Evolutionary conservation across 2,888 invertebrate genomes (phyloP), one percentile per base, ranked within the genome.

Genomic region (Gerris lacustris): DNA sequence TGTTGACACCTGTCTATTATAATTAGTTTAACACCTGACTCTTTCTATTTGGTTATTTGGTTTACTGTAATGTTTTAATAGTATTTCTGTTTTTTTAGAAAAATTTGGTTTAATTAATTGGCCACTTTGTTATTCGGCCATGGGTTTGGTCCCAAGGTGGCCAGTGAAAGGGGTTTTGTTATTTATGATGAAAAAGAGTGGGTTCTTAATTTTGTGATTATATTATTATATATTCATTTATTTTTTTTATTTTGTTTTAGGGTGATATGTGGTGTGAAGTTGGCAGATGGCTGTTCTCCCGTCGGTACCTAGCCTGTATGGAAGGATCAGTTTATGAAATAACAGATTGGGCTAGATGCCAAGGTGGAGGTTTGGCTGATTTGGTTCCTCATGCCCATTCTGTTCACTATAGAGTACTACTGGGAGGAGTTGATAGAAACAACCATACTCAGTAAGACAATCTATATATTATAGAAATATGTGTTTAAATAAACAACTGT

Each of bases 261-360:
- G 95, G 96, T 72, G 96, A 96, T 80, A 94, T 96, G 77, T 96
- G 96, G 96, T 95, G 96, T 67, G 96, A 96, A 82, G 92, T 93
- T 64, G 86, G 86, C 77, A 86, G 92, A 83, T 95, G 96, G 17
- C 94, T 95, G 90, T 85, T 94, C 82, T 95, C 96, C 17, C 94
- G 95, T 89, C 91, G 93, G 83, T 96, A 96, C 84, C 94, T 92
- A 82, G 95, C 96, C 69, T 92, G 95, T 78, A 96, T 96, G 94
- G 96, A 96, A 81, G 94, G 94, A 71, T 91, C 90, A 74, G 91
- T 96, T 45, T 96, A 94, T 81, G 94, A 96, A 82, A 95, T 97
- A 77, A 96, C 95, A 67, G 94, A 96, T 81, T 96, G 96, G 96
- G 96, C 96, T 43, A 90, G 92, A 75, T 96, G 96, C 81, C 94